Conservation (phyloP, 2,113 vertebrate genomes). For the Charina bottae region DNA sequence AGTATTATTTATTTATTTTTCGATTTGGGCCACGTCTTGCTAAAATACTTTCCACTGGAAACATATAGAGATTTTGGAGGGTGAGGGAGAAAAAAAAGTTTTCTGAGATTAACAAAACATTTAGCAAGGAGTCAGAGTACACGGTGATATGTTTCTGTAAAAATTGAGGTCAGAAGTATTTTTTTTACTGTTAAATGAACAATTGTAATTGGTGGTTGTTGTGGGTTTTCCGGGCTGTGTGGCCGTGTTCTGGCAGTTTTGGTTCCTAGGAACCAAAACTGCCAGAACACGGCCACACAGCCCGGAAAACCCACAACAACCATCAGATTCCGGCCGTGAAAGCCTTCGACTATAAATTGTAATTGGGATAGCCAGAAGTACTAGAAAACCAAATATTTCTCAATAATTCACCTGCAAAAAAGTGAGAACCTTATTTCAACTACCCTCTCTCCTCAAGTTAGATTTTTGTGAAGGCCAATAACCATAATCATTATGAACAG, state of each 20-base stretch:
- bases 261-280: too few relatives aligned
- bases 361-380: background rate
- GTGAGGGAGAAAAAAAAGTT: background rate
- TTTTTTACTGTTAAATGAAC: background rate
- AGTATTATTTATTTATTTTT: background rate
- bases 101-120: background rate
- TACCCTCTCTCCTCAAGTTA: background rate
- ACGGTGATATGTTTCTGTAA: background rate
- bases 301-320: too few relatives aligned
- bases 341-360: too few relatives aligned
- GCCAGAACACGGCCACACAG: too few relatives aligned
- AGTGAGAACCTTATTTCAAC: too few relatives aligned
- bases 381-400: background rate
- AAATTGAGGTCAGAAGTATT: background rate
- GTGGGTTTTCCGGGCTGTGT: too few relatives aligned
- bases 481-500: background rate
- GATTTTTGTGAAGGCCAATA: background rate
- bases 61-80: background rate
- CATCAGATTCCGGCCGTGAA: too few relatives aligned
- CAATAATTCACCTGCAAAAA: background rate
- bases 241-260: too few relatives aligned
- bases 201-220: background rate
- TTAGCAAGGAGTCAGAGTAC: background rate
- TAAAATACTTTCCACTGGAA: background rate
- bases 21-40: background rate